phyloP scores from a whole-genome alignment of 1,140 invertebrate species.

The Drosophila pallidifrons region DNA sequence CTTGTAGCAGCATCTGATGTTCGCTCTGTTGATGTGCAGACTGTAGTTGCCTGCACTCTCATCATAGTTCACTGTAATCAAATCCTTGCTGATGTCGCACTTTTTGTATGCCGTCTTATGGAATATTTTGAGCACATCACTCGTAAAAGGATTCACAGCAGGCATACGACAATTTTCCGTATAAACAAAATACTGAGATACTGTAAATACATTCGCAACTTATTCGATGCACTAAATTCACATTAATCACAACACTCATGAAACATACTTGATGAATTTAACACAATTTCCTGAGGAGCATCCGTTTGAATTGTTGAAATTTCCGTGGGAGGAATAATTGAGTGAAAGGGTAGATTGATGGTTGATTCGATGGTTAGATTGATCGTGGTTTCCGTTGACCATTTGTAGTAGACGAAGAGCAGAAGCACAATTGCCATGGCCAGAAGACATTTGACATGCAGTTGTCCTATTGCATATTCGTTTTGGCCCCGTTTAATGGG shows the following conservation, averaged over 20 bases:
- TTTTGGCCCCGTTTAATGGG: background rate
- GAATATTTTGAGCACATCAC: constrained; percentile 87
- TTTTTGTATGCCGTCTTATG: constrained; percentile 86
- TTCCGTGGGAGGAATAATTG: background rate
- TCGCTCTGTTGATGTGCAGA: constrained; percentile 64
- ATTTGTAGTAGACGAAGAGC: background rate
- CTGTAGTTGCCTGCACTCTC: constrained; percentile 36
- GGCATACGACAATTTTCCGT: constrained; percentile 87
- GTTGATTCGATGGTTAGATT: constrained; percentile 6
- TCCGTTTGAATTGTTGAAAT: background rate
- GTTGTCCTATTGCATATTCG: background rate
- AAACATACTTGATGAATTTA: background rate
- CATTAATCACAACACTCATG: background rate
- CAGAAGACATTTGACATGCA: background rate
- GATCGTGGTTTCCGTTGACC: background rate
- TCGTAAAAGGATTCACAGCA: constrained; percentile 88
- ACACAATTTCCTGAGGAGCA: background rate
- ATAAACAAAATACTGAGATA: constrained; percentile 53
- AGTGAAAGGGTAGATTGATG: background rate
- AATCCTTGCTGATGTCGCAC: constrained; percentile 85
- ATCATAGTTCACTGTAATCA: constrained; percentile 85
- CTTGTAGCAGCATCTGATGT: constrained; percentile 86
- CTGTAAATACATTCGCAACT: constrained; percentile 1
- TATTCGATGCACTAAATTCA: background rate
- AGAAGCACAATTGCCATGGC: background rate